Evolutionary conservation across 2,888 invertebrate species (phyloP), one percentile per base, ranked within the genome.

Genomic region (Amphipoea oculea): DNA sequence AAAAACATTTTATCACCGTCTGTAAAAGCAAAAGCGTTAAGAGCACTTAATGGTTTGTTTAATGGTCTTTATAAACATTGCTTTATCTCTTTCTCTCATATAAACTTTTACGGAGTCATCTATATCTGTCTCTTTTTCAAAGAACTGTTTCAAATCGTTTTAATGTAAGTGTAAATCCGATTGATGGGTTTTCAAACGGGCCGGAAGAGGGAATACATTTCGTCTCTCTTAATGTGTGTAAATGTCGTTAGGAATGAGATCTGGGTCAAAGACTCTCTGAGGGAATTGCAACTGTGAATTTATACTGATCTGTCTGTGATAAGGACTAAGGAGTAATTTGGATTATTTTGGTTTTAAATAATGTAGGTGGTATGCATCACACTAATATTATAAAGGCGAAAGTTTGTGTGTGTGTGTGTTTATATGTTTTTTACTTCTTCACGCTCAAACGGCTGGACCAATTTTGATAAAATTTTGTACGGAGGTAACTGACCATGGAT

Each of bases 61-160:
- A 89, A 88, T 84, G 83, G 79, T 88, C 86, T 88, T 88, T 86
- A 81, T 84, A 86, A 88, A 89, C 85, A 84, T 84, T 73, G 63
- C 69, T 78, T 68, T 54, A 63, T 87, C 87, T 85, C 88, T 79
- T 62, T 90, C 78, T 40, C 40, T 74, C 82, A 20, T 77, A 65
- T 29, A 65, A 36, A 78, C 48, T 81, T 68, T 62, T 12, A 3
- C 45, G 68, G 48, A 63, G 71, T 40, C 40, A 65, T 69, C 29
- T 76, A 45, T 74, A 73, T 60, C 73, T 29, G 40, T 87, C 79
- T 73, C 79, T 63, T 12, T 85, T 63, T 67, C 9, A 67, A 66
- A 75, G 80, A 83, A 72, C 62, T 78, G 87, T 89, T 88, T 83
- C 66, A 78, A 79, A 76, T 80, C 74, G 73, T 60, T 84, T 76